Evolutionary conservation across 2,888 invertebrate species (phyloP).

Genomic region (Allophyes oxyacanthae): DNA sequence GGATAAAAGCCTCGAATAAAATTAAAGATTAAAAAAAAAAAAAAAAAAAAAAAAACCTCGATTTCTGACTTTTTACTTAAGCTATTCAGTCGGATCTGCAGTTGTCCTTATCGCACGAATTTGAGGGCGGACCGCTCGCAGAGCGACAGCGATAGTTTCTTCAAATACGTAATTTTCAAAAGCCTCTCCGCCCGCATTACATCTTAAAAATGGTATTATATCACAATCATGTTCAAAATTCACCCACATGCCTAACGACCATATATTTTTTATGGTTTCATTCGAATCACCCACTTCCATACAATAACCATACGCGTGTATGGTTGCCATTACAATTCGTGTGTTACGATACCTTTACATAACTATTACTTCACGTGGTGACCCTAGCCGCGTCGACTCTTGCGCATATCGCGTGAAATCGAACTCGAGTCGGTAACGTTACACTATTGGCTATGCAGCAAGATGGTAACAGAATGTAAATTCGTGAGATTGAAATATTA

Average conservation of each 20-base stretch:
- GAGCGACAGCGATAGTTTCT: too few species aligned
- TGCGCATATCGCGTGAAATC: slow-evolving; percentile 41
- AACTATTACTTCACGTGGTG: slow-evolving; percentile 19
- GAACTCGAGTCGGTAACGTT: slow-evolving; percentile 25
- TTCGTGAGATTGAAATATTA: too few species aligned
- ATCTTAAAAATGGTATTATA: background rate
- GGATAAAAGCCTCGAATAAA: too few species aligned
- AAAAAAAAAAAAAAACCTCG: too few species aligned
- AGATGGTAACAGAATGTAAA: too few species aligned
- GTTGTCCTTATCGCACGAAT: too few species aligned
- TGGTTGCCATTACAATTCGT: slow-evolving; percentile 2
- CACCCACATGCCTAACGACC: slow-evolving; percentile 12
- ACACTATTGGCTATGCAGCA: slow-evolving; percentile 1
- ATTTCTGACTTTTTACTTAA: too few species aligned
- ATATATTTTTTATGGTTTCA: slow-evolving; percentile 10
- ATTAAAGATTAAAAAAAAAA: too few species aligned
- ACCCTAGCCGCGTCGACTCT: slow-evolving; percentile 22
- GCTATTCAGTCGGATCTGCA: too few species aligned
- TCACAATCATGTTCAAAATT: slow-evolving; percentile 2
- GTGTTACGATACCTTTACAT: background rate
- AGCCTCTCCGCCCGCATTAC: too few species aligned
- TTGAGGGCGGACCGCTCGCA: too few species aligned
- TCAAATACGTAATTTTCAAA: too few species aligned
- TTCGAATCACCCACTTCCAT: slow-evolving; percentile 3
- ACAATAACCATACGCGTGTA: slow-evolving; percentile 5